phyloP scores from a whole-genome alignment of 2,113 vertebrate genomes.

The Psammodynastes pulverulentus region DNA sequence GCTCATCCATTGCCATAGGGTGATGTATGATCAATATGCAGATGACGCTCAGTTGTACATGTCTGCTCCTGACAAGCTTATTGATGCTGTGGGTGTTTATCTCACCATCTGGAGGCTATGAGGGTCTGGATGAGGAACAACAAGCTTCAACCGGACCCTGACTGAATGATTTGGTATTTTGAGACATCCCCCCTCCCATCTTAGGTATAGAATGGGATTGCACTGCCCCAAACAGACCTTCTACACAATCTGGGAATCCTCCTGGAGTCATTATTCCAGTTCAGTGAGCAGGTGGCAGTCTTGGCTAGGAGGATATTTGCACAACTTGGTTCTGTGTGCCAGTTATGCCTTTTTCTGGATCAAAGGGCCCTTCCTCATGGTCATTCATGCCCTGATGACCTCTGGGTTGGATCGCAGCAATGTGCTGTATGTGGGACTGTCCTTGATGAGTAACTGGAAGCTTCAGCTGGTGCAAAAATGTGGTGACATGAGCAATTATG shows the following conservation, averaged over 20 bases:
- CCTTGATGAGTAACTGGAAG: not conserved
- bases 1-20: not conserved
- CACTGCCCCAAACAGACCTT: not conserved
- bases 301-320: not conserved
- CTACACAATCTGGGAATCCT: not conserved
- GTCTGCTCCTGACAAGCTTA: not conserved
- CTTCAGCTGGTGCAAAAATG: not conserved
- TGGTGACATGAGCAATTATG: not conserved
- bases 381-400: not conserved
- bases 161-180: not conserved
- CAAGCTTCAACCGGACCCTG: too few relatives aligned
- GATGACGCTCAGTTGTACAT: not conserved
- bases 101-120: not conserved
- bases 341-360: not conserved
- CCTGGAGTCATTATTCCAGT: not conserved
- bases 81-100: not conserved
- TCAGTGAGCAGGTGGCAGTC: not conserved
- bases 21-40: not conserved
- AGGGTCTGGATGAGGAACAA: not conserved
- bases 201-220: not conserved
- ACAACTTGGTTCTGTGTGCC: not conserved
- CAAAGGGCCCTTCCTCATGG: not conserved
- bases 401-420: not conserved
- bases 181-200: not conserved
- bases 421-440: too few relatives aligned